A percentile compares a stretch with the other conserved stretches of the same genome.
These are phyloP conservation scores for Altica lythri DNA, from an alignment of 2,888 invertebrate genomes.

Conservation along the genomic window DNA sequence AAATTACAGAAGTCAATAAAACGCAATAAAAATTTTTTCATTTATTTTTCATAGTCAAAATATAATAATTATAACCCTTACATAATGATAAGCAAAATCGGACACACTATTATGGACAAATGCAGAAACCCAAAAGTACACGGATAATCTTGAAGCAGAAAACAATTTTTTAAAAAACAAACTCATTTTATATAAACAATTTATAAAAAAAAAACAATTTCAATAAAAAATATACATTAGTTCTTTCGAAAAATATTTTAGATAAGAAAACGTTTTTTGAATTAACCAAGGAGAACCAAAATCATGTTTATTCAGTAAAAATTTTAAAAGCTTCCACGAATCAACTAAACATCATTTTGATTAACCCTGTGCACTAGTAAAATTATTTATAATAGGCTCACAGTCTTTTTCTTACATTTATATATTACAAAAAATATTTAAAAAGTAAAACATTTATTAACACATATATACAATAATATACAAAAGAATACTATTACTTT, in stretches of 20 bases:
- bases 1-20: background rate
- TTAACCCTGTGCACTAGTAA: conserved; percentile 24
- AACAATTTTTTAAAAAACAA: background rate
- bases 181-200: too few species aligned
- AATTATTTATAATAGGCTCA: conserved; percentile 38
- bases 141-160: conserved; percentile 32
- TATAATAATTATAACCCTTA: conserved; percentile 52
- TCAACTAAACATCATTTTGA: background rate
- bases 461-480: conserved; percentile 50
- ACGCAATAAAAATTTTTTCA: conserved; percentile 33
- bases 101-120: conserved; percentile 50
- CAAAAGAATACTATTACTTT: conserved; percentile 37
- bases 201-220: too few species aligned
- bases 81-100: conserved; percentile 52
- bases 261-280: conserved; percentile 10
- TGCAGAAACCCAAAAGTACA: conserved; percentile 38
- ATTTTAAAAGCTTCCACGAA: too few species aligned
- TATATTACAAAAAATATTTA: conserved; percentile 42
- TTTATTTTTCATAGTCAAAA: conserved; percentile 53
- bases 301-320: background rate
- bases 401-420: conserved; percentile 47
- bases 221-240: too few species aligned
- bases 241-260: conserved; percentile 30
- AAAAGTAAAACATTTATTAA: conserved; percentile 47
- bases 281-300: background rate